Conservation (phyloP, 1,140 invertebrate genomes). For the Branchinecta lynchi region DNA sequence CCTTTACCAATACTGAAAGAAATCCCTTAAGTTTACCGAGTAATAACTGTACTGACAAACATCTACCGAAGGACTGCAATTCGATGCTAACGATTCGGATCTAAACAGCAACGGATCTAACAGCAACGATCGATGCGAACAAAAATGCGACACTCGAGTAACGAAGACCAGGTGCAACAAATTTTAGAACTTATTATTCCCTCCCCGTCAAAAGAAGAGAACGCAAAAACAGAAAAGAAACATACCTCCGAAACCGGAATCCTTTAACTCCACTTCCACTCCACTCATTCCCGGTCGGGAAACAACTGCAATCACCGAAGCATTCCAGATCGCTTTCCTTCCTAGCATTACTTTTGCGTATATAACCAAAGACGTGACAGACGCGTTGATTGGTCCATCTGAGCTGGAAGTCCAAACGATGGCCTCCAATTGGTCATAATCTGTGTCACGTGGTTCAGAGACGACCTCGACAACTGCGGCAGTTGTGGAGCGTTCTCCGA, state of each 20-base stretch:
- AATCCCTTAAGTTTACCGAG: too few species aligned
- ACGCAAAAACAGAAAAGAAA: not conserved
- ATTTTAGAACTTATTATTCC: not conserved
- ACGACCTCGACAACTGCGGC: constrained; percentile 24
- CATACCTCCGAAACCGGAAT: constrained; percentile 20
- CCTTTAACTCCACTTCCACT: constrained; percentile 13
- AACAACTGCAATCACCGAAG: constrained; percentile 18
- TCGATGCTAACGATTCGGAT: too few species aligned
- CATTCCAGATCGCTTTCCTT: constrained; percentile 13
- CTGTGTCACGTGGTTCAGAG: constrained; percentile 21
- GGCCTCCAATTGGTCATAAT: not conserved
- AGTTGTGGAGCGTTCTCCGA: constrained; percentile 22
- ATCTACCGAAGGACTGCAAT: too few species aligned
- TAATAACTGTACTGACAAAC: too few species aligned
- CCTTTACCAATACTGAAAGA: too few species aligned
- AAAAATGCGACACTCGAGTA: not conserved
- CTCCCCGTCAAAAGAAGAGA: too few species aligned
- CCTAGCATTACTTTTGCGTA: constrained; percentile 19
- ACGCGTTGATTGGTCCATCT: not conserved
- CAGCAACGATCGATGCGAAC: not conserved
- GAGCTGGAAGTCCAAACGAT: not conserved
- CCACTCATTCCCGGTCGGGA: constrained; percentile 4
- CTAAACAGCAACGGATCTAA: too few species aligned
- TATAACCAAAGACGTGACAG: constrained; percentile 13
- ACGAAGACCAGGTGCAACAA: not conserved